These are phyloP conservation scores for Thripadectes ignobilis DNA, from an alignment of 2,797 vertebrate genomes.

Conservation along the genomic window DNA sequence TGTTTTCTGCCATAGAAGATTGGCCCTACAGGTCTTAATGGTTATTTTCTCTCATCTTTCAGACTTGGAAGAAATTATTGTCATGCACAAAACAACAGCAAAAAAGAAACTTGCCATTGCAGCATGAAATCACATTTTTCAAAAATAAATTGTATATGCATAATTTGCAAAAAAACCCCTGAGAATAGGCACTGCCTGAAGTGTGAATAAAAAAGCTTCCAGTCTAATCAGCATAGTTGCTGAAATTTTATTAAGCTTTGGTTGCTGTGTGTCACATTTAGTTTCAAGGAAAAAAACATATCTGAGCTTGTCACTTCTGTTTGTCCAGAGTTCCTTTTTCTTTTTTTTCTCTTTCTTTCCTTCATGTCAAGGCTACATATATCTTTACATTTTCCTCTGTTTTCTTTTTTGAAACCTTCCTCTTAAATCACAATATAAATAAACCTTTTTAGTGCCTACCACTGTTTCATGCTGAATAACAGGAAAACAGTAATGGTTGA, in stretches of 20 bases:
- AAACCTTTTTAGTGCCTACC: not conserved
- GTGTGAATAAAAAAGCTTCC: slow-evolving; percentile 9
- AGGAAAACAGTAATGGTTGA: not conserved
- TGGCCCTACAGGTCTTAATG: not conserved
- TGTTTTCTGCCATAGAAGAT: not conserved
- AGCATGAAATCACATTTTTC: slow-evolving; percentile 7
- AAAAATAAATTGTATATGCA: not conserved
- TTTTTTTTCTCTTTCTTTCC: not conserved
- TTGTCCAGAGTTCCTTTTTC: not conserved
- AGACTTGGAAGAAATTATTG: not conserved
- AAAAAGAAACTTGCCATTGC: not conserved
- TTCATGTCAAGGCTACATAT: not conserved
- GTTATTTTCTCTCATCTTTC: not conserved
- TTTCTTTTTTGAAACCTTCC: not conserved
- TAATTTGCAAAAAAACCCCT: slow-evolving; percentile 1
- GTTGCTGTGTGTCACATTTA: not conserved
- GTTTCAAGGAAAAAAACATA: not conserved
- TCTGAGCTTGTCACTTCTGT: not conserved
- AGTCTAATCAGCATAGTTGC: slow-evolving; percentile 18
- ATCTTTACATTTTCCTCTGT: not conserved
- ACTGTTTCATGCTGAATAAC: not conserved
- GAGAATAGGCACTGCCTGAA: not conserved
- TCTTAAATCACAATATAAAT: not conserved
- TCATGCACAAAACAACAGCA: not conserved
- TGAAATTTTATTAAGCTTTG: slow-evolving; percentile 47